Base-by-base conservation (phyloP, 1,140 invertebrate species). In the Drosophila micromelanica region DNA sequence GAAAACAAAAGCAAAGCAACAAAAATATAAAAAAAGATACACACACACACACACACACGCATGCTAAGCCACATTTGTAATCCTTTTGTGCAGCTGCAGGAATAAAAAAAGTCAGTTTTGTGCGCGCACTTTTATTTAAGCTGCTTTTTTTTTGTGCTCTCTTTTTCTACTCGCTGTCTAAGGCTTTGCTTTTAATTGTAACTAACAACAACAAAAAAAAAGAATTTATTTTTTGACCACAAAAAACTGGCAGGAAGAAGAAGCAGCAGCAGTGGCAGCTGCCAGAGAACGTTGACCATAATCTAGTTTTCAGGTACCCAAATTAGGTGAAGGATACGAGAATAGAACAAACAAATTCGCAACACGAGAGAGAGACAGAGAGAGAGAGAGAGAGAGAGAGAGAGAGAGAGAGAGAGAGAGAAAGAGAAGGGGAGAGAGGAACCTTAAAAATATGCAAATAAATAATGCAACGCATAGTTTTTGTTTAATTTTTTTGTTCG, bases 301-400 rank as follows among this genome's bases (percentile, higher is more conserved):
- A 89, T 90, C 73, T 73, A 77, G 70, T 80, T 80, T 74, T 49
- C 76, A 48, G 65, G 61, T 40, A 69, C 59, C 45, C 64, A 82
- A 89, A 86, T 86, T 89, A 79, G 82, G 84, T 89, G 76, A 89
- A 89, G 82, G 81, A 78, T 81, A 73, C 75, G 62, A 62, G 55
- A 45, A 15, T 45, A 32, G 37, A 6, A 40, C 40, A 64, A 38
- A 69, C 62, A 42, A 68, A 57, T 57, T 12, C 78, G 38, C 48
- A 38, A 71, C 51, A 48, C n/a, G 46, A 30, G n/a, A 23, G n/a
- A 7, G 35, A 7, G 13, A 0, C 8, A n/a, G 8, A 15, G 12
- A 20, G 11, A 42, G 15, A 4, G 20, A 30, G 8, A 6, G 20
- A 17, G 17, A 35, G 8, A 6, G 43, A 6, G 13, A 1, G 11